Evolutionary conservation across 2,113 vertebrate genomes (phyloP).

Genomic region (Heterotilapia buettikoferi): DNA sequence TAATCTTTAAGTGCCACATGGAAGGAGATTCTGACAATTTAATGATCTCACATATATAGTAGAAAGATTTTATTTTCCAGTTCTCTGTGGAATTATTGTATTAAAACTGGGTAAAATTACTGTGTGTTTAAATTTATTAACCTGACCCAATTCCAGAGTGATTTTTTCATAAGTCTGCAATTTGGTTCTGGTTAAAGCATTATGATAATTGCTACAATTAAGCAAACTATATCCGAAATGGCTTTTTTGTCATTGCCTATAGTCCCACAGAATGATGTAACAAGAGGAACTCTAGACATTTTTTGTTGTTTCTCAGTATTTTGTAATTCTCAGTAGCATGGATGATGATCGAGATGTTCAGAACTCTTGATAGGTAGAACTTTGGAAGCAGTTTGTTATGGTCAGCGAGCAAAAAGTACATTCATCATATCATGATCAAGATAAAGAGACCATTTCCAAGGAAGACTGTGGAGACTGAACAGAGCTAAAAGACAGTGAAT

Average conservation of each 20-base stretch:
- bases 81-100: background rate
- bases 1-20: background rate
- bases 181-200: background rate
- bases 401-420: too few species aligned
- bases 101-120: background rate
- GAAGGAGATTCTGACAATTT: background rate
- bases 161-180: rapidly evolving
- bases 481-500: background rate
- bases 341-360: background rate
- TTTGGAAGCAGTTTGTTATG: too few species aligned
- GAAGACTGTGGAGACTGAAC: background rate
- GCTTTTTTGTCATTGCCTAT: background rate
- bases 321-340: background rate
- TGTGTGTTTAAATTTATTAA: background rate
- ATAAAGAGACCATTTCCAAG: background rate
- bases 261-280: background rate
- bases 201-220: background rate
- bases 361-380: background rate
- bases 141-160: background rate
- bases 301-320: background rate
- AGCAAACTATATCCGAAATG: rapidly evolving
- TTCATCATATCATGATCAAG: background rate
- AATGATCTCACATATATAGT: background rate
- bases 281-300: background rate
- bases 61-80: background rate